Evolutionary conservation across 2,113 vertebrate genomes (phyloP), one percentile per base, ranked within the genome.

Genomic region (Pan paniscus): DNA sequence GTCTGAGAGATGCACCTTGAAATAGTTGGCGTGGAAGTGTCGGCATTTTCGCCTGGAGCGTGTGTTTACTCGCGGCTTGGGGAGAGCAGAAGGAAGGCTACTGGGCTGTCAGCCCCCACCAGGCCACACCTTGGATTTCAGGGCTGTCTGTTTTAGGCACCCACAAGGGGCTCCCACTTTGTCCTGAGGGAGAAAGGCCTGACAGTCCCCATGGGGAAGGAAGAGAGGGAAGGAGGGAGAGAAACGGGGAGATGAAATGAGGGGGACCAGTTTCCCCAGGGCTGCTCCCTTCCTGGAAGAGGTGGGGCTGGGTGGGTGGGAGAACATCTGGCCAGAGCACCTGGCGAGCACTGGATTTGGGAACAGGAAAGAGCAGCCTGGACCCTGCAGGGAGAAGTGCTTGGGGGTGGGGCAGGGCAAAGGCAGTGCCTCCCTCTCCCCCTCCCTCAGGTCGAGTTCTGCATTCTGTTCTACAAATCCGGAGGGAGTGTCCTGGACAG

Each of bases 311-410:
- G 32, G 61, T 14, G 32, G 61, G 35, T 4, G 2, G 55, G 90
- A 82, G 92, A 83, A 68, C 88, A 67, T 90, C 80, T 90, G 97
- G 72, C 25, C 23, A 25, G 85, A 23, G 40, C 84, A 59, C 76
- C 91, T 94, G 81, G 57, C 6, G 17, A 92, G 81, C 11, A 13
- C 27, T 22, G 55, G 30, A n/a, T 61, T n/a, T 9, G n/a, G 46
- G 11, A 50, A 35, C 35, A 30, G 55, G 59, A 35, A 86, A 3
- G 40, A 68, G 80, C 61, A 16, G 52, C 11, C 6, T 0, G 86
- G 50, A 40, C 7, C 3, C 6, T 0, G 22, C 50, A 17, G 6
- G 67, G 27, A 25, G 73, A 52, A 30, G 8, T 3, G 30, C 50
- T 18, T 5, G 57, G 72, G 22, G 20, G 12, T 38, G 25, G 43